These are phyloP conservation scores for Eupelmus urozonus DNA, from an alignment of 2,888 invertebrate species.

Conservation along the genomic window DNA sequence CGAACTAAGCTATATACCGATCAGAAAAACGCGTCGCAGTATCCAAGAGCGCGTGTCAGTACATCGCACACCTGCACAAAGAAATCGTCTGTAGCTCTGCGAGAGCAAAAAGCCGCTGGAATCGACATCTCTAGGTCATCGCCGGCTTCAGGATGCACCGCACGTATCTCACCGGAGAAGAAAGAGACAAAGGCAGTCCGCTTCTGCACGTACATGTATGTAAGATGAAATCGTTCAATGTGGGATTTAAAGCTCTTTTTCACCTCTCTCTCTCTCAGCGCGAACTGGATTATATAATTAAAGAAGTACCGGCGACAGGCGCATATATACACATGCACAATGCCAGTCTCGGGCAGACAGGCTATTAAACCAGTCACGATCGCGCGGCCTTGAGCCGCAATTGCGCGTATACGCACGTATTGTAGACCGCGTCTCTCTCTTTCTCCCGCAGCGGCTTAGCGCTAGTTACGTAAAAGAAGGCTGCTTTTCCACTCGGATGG, in stretches of 20 bases:
- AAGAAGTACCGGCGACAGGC: slow-evolving; percentile 55
- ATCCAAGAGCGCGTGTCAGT: too few species aligned
- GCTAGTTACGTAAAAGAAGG: slow-evolving; percentile 42
- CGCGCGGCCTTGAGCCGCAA: slow-evolving; percentile 72
- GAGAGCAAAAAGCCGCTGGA: neutral
- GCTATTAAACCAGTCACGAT: slow-evolving; percentile 74
- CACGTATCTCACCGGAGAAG: neutral
- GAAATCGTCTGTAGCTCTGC: neutral
- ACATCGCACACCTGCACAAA: neutral
- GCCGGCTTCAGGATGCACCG: neutral
- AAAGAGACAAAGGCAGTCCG: neutral
- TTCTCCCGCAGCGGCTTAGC: slow-evolving; percentile 56
- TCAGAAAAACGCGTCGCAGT: too few species aligned
- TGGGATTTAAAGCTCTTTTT: slow-evolving; percentile 7
- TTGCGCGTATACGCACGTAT: slow-evolving; percentile 67
- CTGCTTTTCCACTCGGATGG: slow-evolving; percentile 32
- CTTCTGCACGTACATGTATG: neutral
- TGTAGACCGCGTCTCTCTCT: slow-evolving; percentile 48
- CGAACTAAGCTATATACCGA: too few species aligned
- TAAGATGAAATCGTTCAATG: neutral
- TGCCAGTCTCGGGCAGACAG: slow-evolving; percentile 49
- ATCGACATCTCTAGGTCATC: slow-evolving; percentile 49
- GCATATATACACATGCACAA: slow-evolving; percentile 38
- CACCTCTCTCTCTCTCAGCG: neutral
- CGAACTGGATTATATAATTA: slow-evolving; percentile 69